A percentile compares a stretch with the other conserved stretches of the same genome.
phyloP scores from a whole-genome alignment of 1,140 invertebrate genomes.

The Copidosoma floridanum region DNA sequence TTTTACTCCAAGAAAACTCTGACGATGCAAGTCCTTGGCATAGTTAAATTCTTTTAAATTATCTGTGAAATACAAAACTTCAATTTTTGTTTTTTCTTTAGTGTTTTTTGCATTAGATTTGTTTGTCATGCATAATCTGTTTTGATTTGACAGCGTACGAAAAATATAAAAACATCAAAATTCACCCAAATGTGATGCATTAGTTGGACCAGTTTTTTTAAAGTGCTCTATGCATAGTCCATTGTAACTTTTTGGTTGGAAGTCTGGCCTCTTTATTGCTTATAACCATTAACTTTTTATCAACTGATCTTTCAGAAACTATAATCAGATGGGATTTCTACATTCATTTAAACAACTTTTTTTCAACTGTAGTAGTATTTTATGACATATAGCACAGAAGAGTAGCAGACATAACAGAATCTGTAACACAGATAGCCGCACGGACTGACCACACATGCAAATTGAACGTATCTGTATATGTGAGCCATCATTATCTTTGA shows the following conservation, averaged over 20 bases:
- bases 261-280: not conserved
- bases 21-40: not conserved
- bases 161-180: not conserved
- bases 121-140: no score
- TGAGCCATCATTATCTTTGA: no score
- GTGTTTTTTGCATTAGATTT: no score
- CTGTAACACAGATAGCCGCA: no score
- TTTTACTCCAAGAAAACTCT: not conserved
- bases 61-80: not conserved
- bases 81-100: no score
- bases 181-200: not conserved
- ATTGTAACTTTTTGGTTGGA: not conserved
- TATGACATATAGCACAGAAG: no score
- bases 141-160: not conserved
- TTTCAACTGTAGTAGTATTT: no score
- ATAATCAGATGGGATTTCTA: not conserved
- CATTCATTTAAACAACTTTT: not conserved
- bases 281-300: not conserved
- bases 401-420: no score
- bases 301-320: not conserved
- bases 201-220: not conserved
- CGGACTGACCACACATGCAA: no score
- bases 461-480: no score
- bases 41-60: not conserved
- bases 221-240: not conserved